These are phyloP conservation scores for Pterobdella sp. DNA, from an alignment of 2,888 invertebrate genomes.

Conservation along the genomic window DNA sequence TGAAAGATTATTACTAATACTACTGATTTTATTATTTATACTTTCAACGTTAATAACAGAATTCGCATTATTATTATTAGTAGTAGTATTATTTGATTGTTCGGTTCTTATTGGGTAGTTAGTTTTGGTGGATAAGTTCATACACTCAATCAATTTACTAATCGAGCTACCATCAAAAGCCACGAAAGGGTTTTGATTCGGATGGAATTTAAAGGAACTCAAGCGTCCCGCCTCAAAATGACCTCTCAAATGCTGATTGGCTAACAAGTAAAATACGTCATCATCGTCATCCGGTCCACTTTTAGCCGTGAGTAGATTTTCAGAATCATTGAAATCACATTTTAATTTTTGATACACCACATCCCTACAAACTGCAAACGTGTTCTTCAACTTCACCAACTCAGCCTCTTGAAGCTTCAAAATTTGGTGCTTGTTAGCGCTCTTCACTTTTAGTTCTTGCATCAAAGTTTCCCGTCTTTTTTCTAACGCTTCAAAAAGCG, in stretches of 20 bases:
- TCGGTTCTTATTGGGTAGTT: no score
- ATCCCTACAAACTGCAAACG: constrained; percentile 52
- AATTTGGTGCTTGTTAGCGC: constrained; percentile 46
- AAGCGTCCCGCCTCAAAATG: constrained; percentile 48
- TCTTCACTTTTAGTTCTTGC: constrained; percentile 45
- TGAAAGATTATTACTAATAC: background rate
- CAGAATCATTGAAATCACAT: no score
- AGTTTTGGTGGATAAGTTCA: constrained; percentile 38
- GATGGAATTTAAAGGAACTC: constrained; percentile 42
- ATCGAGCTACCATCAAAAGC: constrained; percentile 47
- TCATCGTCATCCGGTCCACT: no score
- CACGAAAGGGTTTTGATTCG: constrained; percentile 49
- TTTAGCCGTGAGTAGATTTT: no score
- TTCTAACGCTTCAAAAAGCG: constrained; percentile 44
- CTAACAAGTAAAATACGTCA: constrained; percentile 52
- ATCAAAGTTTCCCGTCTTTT: constrained; percentile 47
- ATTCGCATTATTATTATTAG: background rate
- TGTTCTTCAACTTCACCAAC: constrained; percentile 49
- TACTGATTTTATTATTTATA: background rate
- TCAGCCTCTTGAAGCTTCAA: constrained; percentile 48
- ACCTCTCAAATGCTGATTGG: constrained; percentile 54
- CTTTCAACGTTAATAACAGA: background rate
- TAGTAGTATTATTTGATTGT: background rate
- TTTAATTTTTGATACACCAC: constrained; percentile 54
- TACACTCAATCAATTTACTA: constrained; percentile 42